Evolutionary conservation across 2,797 vertebrate species (phyloP), one percentile per base, ranked within the genome.

Genomic region (Perodicticus potto): DNA sequence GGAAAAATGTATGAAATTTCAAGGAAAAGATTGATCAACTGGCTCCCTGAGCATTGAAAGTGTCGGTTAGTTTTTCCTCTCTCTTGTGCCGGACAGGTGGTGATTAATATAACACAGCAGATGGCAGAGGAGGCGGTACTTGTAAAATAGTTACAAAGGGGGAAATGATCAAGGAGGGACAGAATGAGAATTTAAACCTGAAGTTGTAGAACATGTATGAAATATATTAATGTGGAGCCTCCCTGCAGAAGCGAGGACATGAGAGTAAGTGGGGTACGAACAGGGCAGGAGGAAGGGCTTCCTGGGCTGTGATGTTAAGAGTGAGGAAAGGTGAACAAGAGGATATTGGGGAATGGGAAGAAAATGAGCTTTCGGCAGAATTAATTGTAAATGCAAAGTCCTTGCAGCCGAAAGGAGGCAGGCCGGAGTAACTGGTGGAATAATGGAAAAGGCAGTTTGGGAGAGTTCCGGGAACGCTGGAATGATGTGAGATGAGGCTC

Each of bases 1-100:
- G 97, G 97, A 29, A 92, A 96, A 96, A 96, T 20, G 49, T 78
- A 92, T 70, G 89, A 95, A 82, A 95, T 95, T 69, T 73, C 63
- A 37, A 34, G 40, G 93, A 93, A 90, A 96, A 82, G 86, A 95
- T 5, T 67, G 95, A 93, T 91, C 81, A 5, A 14, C 65, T 32
- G n/a, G 43, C 70, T 97, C 91, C 59, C 59, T 94, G 57, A 55
- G 76, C 67, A 53, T 57, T 81, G 73, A 92, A 97, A 88, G 87
- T 55, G 96, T 94, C 49, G 0, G 65, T 77, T 96, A 69, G 73
- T 96, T 96, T 94, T 81, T 85, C 69, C 45, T 87, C 13, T 90
- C 80, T 96, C 73, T 90, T n/a, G 53, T 34, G 53, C 49, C 4
- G 76, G 95, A 53, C 57, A 83, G 93, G 95, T 89, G 61, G 76